phyloP scores from a whole-genome alignment of 2,113 vertebrate genomes.

The Hydrolagus affinis region DNA sequence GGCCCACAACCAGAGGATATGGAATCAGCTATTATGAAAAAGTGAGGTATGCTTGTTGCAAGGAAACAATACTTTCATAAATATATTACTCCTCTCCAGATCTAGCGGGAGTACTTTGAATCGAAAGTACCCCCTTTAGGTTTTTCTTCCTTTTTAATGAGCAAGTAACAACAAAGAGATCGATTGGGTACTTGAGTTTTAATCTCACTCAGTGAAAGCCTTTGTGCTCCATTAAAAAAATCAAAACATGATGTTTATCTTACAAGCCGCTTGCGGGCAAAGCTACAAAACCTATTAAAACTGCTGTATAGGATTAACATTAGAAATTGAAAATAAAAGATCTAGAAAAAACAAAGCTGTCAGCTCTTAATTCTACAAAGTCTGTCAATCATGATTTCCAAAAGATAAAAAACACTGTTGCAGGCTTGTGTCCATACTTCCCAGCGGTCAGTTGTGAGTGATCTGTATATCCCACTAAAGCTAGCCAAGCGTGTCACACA shows the following conservation, averaged over 20 bases:
- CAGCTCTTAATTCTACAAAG: conserved; percentile 33
- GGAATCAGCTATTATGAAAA: too few species aligned
- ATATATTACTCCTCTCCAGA: too few species aligned
- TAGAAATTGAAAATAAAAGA: neutral
- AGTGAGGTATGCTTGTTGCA: too few species aligned
- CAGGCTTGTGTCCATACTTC: neutral
- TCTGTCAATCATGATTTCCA: conserved; percentile 21
- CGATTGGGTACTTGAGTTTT: neutral
- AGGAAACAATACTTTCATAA: too few species aligned
- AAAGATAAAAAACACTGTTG: neutral
- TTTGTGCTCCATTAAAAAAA: neutral
- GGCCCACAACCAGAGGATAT: too few species aligned
- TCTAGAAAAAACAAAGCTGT: conserved; percentile 24
- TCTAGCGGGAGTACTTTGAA: too few species aligned
- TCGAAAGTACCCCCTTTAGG: too few species aligned
- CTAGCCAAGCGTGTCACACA: neutral
- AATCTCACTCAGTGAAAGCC: neutral
- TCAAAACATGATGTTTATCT: too few species aligned
- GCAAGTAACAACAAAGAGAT: neutral
- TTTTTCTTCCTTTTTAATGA: neutral
- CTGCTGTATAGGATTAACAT: conserved; percentile 2
- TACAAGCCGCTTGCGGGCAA: neutral
- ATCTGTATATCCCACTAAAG: conserved; percentile 8
- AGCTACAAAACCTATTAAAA: rapidly evolving
- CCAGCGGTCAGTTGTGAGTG: conserved; percentile 7